A percentile compares a stretch with the other conserved stretches of the same genome.
Conservation (phyloP, 2,888 invertebrate genomes). For the Neoascia interrupta region DNA sequence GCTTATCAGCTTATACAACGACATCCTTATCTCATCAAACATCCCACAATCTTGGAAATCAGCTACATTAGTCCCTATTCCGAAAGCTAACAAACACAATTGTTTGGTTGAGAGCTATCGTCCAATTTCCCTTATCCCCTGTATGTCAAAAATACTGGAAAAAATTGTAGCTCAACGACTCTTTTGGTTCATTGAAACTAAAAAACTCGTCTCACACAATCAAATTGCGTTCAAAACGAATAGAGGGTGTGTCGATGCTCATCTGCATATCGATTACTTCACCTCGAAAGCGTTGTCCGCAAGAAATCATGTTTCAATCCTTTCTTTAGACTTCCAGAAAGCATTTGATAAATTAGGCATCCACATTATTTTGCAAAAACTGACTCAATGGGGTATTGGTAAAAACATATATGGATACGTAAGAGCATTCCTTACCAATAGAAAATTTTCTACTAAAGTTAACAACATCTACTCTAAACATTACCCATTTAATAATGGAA, state of each 20-base stretch:
- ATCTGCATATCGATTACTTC: not conserved
- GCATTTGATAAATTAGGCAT: not conserved
- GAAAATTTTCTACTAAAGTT: too few relatives aligned
- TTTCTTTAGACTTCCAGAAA: constrained; percentile 1
- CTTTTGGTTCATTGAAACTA: not conserved
- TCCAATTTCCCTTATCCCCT: not conserved
- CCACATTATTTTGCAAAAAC: not conserved
- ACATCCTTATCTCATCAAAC: not conserved
- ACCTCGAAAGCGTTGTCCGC: not conserved
- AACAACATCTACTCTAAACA: too few relatives aligned
- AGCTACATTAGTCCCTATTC: constrained; percentile 4
- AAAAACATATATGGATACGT: too few relatives aligned
- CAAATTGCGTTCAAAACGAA: not conserved
- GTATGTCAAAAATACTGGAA: not conserved
- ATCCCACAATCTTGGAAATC: constrained; percentile 3
- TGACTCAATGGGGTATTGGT: not conserved
- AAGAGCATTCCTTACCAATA: too few relatives aligned
- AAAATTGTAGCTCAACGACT: not conserved
- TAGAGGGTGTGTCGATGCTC: constrained; percentile 3
- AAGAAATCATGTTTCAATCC: not conserved
- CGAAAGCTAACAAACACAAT: not conserved
- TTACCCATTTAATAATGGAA: not conserved
- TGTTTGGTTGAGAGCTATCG: not conserved
- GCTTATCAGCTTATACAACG: not conserved
- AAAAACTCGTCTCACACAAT: not conserved